phyloP scores from a whole-genome alignment of 2,113 vertebrate genomes.

The Ameiurus melas region DNA sequence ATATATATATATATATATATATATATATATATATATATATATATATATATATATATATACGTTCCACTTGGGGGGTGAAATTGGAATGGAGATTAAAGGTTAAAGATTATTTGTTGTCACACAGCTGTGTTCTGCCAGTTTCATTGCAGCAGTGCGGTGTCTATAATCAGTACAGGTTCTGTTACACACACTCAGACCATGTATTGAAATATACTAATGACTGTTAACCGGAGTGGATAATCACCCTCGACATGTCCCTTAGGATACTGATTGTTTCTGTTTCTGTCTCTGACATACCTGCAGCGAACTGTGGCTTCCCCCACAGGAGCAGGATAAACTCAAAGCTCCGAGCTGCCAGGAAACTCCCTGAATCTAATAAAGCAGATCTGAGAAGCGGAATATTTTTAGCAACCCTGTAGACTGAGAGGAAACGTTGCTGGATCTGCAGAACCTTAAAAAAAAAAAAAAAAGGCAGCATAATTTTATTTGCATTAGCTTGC shows the following conservation, averaged over 20 bases:
- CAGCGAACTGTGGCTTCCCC: slow-evolving; percentile 21
- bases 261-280: slow-evolving; percentile 20
- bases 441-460: slow-evolving; percentile 39
- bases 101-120: not conserved
- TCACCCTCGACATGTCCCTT: not conserved
- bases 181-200: not conserved
- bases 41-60: too few relatives aligned
- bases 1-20: too few relatives aligned
- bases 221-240: not conserved
- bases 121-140: not conserved
- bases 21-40: too few relatives aligned
- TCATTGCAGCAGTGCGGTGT: not conserved
- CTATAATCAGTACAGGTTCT: slow-evolving; percentile 1
- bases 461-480: not conserved
- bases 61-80: too few relatives aligned
- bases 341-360: slow-evolving; percentile 63
- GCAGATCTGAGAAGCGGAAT: slow-evolving; percentile 66
- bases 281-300: slow-evolving; percentile 42
- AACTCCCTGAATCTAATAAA: slow-evolving; percentile 69
- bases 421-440: slow-evolving; percentile 61
- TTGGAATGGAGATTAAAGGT: not conserved
- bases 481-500: slow-evolving; percentile 36
- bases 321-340: slow-evolving; percentile 36
- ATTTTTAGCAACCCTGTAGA: slow-evolving; percentile 69
- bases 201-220: slow-evolving; percentile 2